Percentiles rank a stretch among this genome's conserved stretches.
Conservation (phyloP, 2,797 vertebrate species). For the Labeo calbasu region DNA sequence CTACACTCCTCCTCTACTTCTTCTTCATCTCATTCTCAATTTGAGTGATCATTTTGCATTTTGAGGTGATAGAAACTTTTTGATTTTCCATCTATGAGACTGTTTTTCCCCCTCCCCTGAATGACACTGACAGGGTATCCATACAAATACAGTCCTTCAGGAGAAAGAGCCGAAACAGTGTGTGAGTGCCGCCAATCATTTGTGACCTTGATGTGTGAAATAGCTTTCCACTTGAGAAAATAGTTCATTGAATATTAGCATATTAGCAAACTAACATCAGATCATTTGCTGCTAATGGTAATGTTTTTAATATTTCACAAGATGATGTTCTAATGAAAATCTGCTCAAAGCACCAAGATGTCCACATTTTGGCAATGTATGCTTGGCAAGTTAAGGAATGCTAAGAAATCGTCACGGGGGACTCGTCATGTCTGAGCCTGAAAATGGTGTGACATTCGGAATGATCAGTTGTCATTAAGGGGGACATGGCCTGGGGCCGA, state of each 20-base stretch:
- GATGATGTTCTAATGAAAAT: conserved; percentile 20
- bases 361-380: neutral
- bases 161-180: neutral
- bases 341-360: neutral
- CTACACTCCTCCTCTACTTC: conserved; percentile 16
- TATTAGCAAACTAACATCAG: neutral
- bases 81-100: conserved; percentile 37
- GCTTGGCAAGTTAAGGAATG: neutral
- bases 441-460: conserved; percentile 68
- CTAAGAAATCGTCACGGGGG: neutral
- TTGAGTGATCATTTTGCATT: conserved; percentile 48
- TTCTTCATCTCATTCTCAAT: conserved; percentile 51
- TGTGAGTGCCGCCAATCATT: neutral
- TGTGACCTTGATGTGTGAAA: conserved; percentile 32
- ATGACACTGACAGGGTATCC: conserved; percentile 18
- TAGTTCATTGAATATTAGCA: neutral
- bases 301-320: neutral
- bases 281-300: neutral
- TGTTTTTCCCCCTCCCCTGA: neutral
- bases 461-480: conserved; percentile 87
- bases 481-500: conserved; percentile 74
- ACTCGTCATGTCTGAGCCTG: conserved; percentile 40
- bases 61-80: conserved; percentile 44
- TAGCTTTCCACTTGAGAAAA: neutral
- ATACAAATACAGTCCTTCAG: conserved; percentile 26